Evolutionary conservation across 2,888 invertebrate species (phyloP).

Genomic region (Patella pellucida): DNA sequence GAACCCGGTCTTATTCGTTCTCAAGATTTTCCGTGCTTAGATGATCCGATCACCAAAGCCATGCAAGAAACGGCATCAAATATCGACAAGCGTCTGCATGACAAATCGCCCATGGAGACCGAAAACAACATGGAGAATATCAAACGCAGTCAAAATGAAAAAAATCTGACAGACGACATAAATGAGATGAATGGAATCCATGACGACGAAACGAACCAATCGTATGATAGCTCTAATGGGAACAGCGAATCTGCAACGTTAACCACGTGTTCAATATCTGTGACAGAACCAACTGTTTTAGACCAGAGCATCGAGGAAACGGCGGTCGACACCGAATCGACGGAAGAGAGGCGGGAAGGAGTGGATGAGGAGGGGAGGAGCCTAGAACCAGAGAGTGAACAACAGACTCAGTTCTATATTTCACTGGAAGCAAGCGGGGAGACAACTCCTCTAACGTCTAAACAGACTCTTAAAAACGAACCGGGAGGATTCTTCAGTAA

Average conservation of each 20-base stretch:
- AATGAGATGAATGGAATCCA: neutral
- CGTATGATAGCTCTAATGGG: neutral
- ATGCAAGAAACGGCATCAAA: conserved; percentile 48
- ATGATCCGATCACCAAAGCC: conserved; percentile 44
- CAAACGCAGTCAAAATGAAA: conserved; percentile 11
- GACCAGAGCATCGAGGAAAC: neutral
- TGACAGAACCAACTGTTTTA: neutral
- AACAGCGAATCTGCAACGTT: neutral
- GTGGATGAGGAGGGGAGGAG: conserved; percentile 6
- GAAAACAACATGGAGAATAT: neutral
- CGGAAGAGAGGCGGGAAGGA: conserved; percentile 16
- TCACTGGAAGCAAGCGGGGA: conserved; percentile 42
- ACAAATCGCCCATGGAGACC: conserved; percentile 15
- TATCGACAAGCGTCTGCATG: conserved; percentile 54
- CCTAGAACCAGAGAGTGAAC: conserved; percentile 35
- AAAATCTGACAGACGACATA: conserved; percentile 19
- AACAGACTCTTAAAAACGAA: neutral
- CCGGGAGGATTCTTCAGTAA: conserved; percentile 44
- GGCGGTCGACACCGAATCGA: conserved; percentile 2
- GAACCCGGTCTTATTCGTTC: conserved; percentile 37
- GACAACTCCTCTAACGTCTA: neutral
- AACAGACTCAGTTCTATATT: conserved; percentile 49
- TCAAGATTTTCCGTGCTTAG: conserved; percentile 50
- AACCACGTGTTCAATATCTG: neutral
- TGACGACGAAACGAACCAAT: neutral